Percentiles rank a stretch among this genome's conserved stretches.
Evolutionary conservation across 2,113 vertebrate species (phyloP).

Genomic region (Thunnus maccoyii): DNA sequence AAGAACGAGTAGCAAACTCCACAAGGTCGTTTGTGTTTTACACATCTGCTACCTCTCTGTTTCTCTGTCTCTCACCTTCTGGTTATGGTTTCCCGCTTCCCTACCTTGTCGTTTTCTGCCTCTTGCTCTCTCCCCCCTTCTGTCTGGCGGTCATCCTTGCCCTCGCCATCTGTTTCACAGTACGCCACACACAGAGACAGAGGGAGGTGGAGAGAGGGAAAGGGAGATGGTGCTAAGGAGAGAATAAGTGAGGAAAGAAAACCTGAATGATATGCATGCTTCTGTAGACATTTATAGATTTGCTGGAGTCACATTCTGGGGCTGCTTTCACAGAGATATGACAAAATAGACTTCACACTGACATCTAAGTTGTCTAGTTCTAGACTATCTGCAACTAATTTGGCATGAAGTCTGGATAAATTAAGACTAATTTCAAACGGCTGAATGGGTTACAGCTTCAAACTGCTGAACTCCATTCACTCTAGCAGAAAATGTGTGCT

Average conservation of each 20-base stretch:
- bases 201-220: conserved; percentile 30
- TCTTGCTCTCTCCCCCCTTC: conserved; percentile 58
- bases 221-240: conserved; percentile 27
- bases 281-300: conserved; percentile 10
- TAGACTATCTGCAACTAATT: neutral
- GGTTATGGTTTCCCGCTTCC: conserved; percentile 59
- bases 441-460: neutral
- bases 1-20: conserved; percentile 55
- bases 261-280: conserved; percentile 13
- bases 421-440: neutral
- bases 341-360: neutral
- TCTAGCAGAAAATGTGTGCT: neutral
- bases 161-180: conserved; percentile 76
- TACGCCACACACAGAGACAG: conserved; percentile 49
- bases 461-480: neutral
- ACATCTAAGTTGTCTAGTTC: neutral
- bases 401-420: neutral
- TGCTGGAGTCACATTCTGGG: conserved; percentile 22
- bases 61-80: conserved; percentile 51
- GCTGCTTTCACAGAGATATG: neutral
- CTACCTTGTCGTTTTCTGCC: conserved; percentile 59
- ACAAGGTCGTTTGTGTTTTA: conserved; percentile 76
- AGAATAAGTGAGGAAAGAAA: conserved; percentile 31
- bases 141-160: conserved; percentile 74
- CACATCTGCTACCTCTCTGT: conserved; percentile 74